Evolutionary conservation across 2,888 invertebrate genomes (phyloP), one percentile per base, ranked within the genome.

Genomic region (Sicus ferrugineus): DNA sequence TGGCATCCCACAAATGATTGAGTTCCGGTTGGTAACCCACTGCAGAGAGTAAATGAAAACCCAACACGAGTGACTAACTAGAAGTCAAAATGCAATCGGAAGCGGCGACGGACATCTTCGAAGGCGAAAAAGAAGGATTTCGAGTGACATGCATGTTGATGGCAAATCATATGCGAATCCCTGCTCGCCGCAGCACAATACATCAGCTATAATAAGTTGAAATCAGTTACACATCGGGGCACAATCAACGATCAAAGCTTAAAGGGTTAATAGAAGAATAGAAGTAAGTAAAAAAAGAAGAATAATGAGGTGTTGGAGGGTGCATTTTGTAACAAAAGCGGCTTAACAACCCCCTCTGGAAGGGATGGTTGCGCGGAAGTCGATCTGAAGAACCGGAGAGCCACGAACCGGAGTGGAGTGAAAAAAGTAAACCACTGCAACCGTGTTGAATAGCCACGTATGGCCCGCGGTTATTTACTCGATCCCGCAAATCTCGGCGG

Each of bases 11-110:
- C 69, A 73, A 75, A 69, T 73, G 72, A 75, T 75, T 73, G 73
- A 75, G 74, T 73, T 75, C 74, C 74, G 74, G 67, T 70, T 73
- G 67, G 72, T 64, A 73, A 71, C 69, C 70, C 72, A 69, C 70
- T 65, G 70, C 74, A 70, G 74, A 73, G 72, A 74, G 73, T 73
- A 71, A 73, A 74, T 74, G 72, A 73, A 73, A 73, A 69, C 70
- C n/a, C n/a, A 42, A 26, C 23, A n/a, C 6, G 9, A 52, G 23
- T 9, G 23, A 21, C 50, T 7, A 0, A 52, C 50, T 9, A 34
- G 9, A 2, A 34, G n/a, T n/a, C n/a, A n/a, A n/a, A n/a, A n/a
- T n/a, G n/a, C n/a, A n/a, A n/a, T n/a, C n/a, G n/a, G n/a, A n/a
- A n/a, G n/a, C n/a, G n/a, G n/a, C n/a, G n/a, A n/a, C n/a, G n/a